These are phyloP conservation scores for Pristionchus maxplancki DNA, from an alignment of 2,888 invertebrate species.

Conservation along the genomic window DNA sequence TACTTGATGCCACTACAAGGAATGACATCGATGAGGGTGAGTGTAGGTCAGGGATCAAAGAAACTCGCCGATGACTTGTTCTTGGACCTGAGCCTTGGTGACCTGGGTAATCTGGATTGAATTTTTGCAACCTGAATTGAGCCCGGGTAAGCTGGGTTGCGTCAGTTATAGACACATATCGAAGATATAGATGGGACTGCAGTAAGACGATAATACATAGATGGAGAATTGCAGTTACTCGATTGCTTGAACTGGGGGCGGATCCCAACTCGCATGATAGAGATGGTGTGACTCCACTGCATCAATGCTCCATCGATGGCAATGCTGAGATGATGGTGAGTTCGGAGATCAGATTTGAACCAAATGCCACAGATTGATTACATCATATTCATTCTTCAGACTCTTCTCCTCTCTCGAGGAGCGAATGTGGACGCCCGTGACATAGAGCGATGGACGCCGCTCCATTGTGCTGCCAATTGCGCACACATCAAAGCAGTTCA, in stretches of 20 bases:
- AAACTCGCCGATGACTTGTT: constrained; percentile 84
- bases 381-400: too few species aligned
- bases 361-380: neutral
- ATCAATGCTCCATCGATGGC: constrained; percentile 99
- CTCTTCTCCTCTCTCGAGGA: constrained; percentile 90
- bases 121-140: too few species aligned
- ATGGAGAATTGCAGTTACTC: too few species aligned
- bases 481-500: constrained; percentile 95
- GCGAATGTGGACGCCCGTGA: constrained; percentile 96
- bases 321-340: constrained; percentile 83
- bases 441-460: constrained; percentile 89
- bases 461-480: constrained; percentile 99
- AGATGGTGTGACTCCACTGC: constrained; percentile 97
- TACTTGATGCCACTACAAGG: constrained; percentile 95
- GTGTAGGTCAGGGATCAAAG: neutral
- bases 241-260: too few species aligned
- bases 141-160: too few species aligned
- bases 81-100: too few species aligned
- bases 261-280: constrained; percentile 98
- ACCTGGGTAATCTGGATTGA: too few species aligned
- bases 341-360: neutral
- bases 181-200: too few species aligned
- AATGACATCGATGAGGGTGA: constrained; percentile 97
- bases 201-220: too few species aligned
- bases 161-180: too few species aligned